Evolutionary conservation across 2,797 vertebrate species (phyloP).

Genomic region (Acomys russatus): DNA sequence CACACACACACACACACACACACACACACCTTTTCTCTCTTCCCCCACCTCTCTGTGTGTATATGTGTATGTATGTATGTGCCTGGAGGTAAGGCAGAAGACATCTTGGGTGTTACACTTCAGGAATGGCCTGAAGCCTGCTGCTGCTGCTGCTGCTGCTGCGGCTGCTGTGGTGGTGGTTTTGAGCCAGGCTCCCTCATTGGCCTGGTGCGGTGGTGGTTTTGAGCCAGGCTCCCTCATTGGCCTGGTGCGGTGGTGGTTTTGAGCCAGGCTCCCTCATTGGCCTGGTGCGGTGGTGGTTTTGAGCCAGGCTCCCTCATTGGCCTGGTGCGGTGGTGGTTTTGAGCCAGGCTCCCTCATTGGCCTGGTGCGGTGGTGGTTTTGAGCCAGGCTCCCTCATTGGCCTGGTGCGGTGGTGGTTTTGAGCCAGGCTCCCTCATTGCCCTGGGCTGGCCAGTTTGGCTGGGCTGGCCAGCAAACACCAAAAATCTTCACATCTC

Average conservation of each 20-base stretch:
- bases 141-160: too few relatives aligned
- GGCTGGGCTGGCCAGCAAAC: background rate
- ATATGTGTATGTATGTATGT: background rate
- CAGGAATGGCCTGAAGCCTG: too few relatives aligned
- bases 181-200: background rate
- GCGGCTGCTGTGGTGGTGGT: too few relatives aligned
- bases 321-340: too few relatives aligned
- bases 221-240: background rate
- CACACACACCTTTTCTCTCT: background rate
- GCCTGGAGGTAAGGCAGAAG: background rate
- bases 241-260: too few relatives aligned
- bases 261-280: background rate
- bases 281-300: too few relatives aligned
- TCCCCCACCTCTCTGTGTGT: background rate
- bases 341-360: background rate
- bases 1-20: background rate
- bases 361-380: too few relatives aligned
- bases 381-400: background rate
- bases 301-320: background rate
- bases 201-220: too few relatives aligned
- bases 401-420: too few relatives aligned
- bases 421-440: background rate
- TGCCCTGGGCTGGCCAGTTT: background rate
- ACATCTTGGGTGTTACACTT: background rate
- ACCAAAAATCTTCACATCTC: background rate